Base-by-base conservation (phyloP, 2,113 vertebrate genomes). In the Myanophis thanlyinensis region DNA sequence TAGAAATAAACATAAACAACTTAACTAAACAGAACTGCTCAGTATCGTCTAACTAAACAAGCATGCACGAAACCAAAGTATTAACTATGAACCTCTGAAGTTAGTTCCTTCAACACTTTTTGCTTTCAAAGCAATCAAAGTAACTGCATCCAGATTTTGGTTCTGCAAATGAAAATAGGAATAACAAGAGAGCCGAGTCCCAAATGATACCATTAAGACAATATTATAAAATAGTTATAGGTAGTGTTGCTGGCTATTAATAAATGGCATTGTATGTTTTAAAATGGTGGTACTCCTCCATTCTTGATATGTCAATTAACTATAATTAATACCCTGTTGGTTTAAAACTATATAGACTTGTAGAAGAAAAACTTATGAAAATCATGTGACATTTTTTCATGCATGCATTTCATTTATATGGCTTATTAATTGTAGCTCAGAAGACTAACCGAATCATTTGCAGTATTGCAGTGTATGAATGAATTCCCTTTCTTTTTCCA, bases 181-280 rank as follows among this genome's bases (percentile, higher is more conserved):
- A 59, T 23, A 49, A 27, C n/a, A 96, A 94, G 92, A 35, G 94
- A 90, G 93, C 95, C 96, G 93, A 95, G 95, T 73, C 92, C 80
- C 87, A 59, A 89, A 93, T 93, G 93, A 13, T 90, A 73, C 44
- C 6, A 54, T 89, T 90, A 40, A 56, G 6, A 25, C 62, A 80
- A 30, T 89, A 48, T 84, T 85, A 73, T 48, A 88, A 90, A 93
- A 93, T 88, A 93, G 85, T 93, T 92, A 96, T 90, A 95, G 91
- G 52, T 10, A 89, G 91, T 9, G 27, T 54, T 92, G 93, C 35
- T 87, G 51, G 2, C 90, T 91, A 87, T 30, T 85, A 48, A 87
- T 46, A 48, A 2, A 10, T 53, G 48, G 20, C 27, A 85, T 86
- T 91, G 18, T 44, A 48, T 49, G 13, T 18, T 20, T 59, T 91